Conservation (phyloP, 2,888 invertebrate genomes). For the Gonocerus acuteangulatus region DNA sequence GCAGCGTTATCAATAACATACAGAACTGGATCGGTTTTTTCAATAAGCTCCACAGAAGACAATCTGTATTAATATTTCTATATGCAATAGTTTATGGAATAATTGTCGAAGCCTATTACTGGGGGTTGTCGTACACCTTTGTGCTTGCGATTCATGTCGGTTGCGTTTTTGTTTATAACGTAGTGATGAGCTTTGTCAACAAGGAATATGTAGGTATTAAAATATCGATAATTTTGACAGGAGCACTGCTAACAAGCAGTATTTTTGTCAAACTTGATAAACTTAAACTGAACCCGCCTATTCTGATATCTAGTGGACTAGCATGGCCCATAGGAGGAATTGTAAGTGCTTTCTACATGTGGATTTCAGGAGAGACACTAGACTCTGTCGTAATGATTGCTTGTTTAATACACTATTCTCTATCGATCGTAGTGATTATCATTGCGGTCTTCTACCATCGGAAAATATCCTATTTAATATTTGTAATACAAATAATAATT, state of each 20-base stretch:
- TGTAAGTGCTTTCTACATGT: constrained; percentile 2
- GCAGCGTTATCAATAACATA: constrained; percentile 2
- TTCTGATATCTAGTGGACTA: constrained; percentile 1
- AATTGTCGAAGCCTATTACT: constrained; percentile 4
- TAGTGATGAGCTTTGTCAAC: not conserved
- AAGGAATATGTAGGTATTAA: not conserved
- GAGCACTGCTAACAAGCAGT: not conserved
- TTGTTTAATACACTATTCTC: not conserved
- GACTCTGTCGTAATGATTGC: constrained; percentile 10
- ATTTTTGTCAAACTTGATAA: not conserved
- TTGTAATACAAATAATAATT: not conserved
- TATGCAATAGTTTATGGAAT: not conserved
- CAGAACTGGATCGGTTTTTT: constrained; percentile 15
- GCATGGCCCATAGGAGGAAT: not conserved
- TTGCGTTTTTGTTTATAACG: not conserved
- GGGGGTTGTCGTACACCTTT: constrained; percentile 1
- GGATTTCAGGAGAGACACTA: not conserved
- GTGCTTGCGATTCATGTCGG: not conserved
- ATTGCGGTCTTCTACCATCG: not conserved
- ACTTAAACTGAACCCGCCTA: not conserved
- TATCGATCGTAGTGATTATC: not conserved
- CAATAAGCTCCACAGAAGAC: not conserved
- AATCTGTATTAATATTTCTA: not conserved
- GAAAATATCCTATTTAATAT: not conserved
- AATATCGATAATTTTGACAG: not conserved